Evolutionary conservation across 2,797 vertebrate genomes (phyloP), one percentile per base, ranked within the genome.

Genomic region (Alosa sapidissima): DNA sequence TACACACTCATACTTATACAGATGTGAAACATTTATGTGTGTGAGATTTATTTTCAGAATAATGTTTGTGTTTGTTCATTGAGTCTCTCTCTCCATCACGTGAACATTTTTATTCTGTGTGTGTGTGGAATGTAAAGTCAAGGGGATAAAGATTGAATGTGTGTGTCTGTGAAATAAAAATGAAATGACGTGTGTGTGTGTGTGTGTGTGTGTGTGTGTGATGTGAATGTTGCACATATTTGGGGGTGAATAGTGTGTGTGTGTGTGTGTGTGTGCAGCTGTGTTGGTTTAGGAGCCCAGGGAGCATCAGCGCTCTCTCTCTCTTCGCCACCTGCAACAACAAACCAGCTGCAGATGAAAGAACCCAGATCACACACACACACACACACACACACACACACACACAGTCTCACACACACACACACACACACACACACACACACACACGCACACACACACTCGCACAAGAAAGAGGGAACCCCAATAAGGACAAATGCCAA

Each of bases 261-360:
- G 16, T 58, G 16, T 58, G 16, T 58, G 54, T 58, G 54, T 58
- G 54, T 58, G 54, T 21, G 54, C 19, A 21, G 16, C 16, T 58
- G 54, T 58, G 86, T 81, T 49, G 88, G 81, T 88, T 91, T 82
- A 49, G 87, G 86, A 68, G 87, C 89, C 84, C 87, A 89, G 88
- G 89, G 88, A 5, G 48, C 58, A 8, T n/a, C 45, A 47, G 3
- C 41, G 6, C 78, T 10, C 41, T n/a, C 19, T 81, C 48, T n/a
- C 51, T 49, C 1, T 2, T 4, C 0, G 45, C 85, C 89, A 90
- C 89, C 89, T 90, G 89, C 87, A 88, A 82, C 81, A 51, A 88
- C 89, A 89, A 83, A 88, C 51, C 51, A 52, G 51, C 51, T 52
- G 51, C 51, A 11, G 51, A 52, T 90, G 88, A 90, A 89, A 90